phyloP scores from a whole-genome alignment of 2,888 invertebrate genomes.

The Lepidochrysops patricia region DNA sequence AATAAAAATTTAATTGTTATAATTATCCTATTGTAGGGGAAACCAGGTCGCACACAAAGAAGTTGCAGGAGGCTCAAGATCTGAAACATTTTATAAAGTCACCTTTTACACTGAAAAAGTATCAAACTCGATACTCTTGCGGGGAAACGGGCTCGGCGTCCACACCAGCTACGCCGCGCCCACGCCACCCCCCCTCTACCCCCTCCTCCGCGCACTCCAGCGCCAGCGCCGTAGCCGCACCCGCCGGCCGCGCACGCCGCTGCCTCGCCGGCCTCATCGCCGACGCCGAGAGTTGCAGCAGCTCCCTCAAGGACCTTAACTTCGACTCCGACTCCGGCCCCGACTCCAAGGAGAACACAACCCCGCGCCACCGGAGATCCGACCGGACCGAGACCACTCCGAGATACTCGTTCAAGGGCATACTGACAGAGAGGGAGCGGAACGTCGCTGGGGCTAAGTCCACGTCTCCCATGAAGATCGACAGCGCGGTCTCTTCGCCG shows the following conservation, averaged over 20 bases:
- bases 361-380: slow-evolving; percentile 43
- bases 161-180: slow-evolving; percentile 57
- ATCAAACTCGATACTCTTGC: slow-evolving; percentile 50
- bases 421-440: slow-evolving; percentile 53
- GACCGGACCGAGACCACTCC: slow-evolving; percentile 47
- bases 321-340: slow-evolving; percentile 63
- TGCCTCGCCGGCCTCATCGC: slow-evolving; percentile 63
- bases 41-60: slow-evolving; percentile 46
- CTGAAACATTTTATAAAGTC: slow-evolving; percentile 66
- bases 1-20: not conserved
- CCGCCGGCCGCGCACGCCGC: slow-evolving; percentile 60
- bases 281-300: slow-evolving; percentile 68
- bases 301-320: slow-evolving; percentile 65
- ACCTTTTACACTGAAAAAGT: slow-evolving; percentile 64
- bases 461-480: not conserved
- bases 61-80: slow-evolving; percentile 48
- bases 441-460: slow-evolving; percentile 28
- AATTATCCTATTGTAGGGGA: slow-evolving; percentile 35
- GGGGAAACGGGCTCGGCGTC: slow-evolving; percentile 48
- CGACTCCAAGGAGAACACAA: slow-evolving; percentile 66
- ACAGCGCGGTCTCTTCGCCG: slow-evolving; percentile 32
- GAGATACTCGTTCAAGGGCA: slow-evolving; percentile 57
- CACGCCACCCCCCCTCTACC: slow-evolving; percentile 55
- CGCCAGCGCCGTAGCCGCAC: slow-evolving; percentile 52
- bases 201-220: slow-evolving; percentile 64